A percentile compares a stretch with the other conserved stretches of the same genome.
Evolutionary conservation across 92 coral and sea anemone genomes (phyloP).

Genomic region (Micromussa lordhowensis): DNA sequence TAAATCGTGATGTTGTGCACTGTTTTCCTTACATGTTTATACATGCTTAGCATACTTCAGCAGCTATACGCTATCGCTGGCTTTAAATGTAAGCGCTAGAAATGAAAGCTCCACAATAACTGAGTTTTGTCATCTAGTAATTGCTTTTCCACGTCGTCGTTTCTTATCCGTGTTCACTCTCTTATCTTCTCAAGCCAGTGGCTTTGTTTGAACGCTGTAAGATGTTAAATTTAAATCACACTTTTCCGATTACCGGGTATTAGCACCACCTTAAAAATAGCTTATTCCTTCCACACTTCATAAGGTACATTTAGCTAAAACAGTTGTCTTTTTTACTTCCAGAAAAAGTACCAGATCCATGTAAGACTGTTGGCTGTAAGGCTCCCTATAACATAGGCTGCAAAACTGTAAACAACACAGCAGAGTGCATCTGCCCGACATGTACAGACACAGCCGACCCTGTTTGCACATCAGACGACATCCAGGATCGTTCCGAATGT

Average conservation of each 20-base stretch:
- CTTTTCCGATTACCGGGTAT: too few species aligned
- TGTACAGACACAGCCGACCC: conserved; percentile 24
- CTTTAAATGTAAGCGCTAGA: background rate
- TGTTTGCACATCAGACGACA: conserved; percentile 42
- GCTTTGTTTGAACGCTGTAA: too few species aligned
- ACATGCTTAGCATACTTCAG: background rate
- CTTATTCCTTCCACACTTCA: too few species aligned
- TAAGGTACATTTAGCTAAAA: too few species aligned
- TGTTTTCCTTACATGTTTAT: background rate
- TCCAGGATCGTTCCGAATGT: conserved; percentile 41
- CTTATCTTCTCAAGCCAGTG: too few species aligned
- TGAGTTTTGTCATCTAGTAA: background rate
- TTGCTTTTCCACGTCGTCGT: background rate
- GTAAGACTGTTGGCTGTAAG: conserved; percentile 40
- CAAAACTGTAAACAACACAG: conserved; percentile 5
- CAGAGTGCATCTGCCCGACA: conserved; percentile 49
- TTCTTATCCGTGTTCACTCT: background rate
- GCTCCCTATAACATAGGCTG: conserved; percentile 52
- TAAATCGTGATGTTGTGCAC: background rate
- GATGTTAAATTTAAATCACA: too few species aligned
- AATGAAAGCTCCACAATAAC: background rate
- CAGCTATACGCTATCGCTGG: background rate
- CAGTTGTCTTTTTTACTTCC: too few species aligned
- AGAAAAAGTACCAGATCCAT: too few species aligned
- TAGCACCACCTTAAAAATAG: too few species aligned